Conservation (phyloP, 1,140 invertebrate species). For the Drosophila neocordata region DNA sequence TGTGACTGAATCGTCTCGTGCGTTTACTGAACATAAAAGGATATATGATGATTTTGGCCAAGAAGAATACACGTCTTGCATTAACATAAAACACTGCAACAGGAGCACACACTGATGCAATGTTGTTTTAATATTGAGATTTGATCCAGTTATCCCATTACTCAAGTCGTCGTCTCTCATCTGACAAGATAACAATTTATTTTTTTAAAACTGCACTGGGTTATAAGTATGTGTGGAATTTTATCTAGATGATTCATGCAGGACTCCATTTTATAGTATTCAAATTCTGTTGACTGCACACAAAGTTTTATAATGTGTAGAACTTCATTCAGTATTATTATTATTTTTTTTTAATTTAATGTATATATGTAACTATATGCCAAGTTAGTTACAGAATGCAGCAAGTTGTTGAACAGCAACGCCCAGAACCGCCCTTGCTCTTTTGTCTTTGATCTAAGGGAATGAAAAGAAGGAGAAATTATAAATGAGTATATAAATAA, state of each 20-base stretch:
- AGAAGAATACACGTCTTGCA: neutral
- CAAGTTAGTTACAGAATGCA: slow-evolving; percentile 91
- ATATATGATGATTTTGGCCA: neutral
- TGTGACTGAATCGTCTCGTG: neutral
- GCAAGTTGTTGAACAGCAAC: slow-evolving; percentile 95
- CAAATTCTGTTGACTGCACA: slow-evolving; percentile 47
- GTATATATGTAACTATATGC: slow-evolving; percentile 31
- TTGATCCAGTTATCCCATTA: neutral
- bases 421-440: slow-evolving; percentile 95
- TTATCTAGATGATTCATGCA: slow-evolving; percentile 4
- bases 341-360: slow-evolving; percentile 35
- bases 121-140: neutral
- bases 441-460: slow-evolving; percentile 95
- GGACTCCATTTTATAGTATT: slow-evolving; percentile 27
- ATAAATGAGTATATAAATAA: too few relatives aligned
- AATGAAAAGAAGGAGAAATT: neutral
- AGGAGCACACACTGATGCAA: too few relatives aligned
- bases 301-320: slow-evolving; percentile 6
- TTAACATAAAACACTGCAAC: too few relatives aligned
- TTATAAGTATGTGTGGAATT: neutral
- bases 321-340: slow-evolving; percentile 19
- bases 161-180: too few relatives aligned
- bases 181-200: neutral
- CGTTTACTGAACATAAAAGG: neutral
- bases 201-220: neutral